Conservation (phyloP, 2,888 invertebrate genomes). For the Scrobipalpa atriplicella region DNA sequence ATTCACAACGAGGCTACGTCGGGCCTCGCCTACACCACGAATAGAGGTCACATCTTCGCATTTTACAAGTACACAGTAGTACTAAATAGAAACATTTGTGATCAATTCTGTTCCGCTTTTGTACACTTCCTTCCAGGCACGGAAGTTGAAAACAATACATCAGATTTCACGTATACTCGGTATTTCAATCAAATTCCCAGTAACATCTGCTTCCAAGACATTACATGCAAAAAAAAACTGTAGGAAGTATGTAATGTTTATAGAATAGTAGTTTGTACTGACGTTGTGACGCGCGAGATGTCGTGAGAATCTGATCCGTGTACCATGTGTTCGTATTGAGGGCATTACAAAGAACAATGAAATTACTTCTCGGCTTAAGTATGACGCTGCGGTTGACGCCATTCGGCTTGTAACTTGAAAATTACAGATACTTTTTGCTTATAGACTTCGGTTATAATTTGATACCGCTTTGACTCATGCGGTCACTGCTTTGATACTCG, state of each 20-base stretch:
- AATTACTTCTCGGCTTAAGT: slow-evolving; percentile 5
- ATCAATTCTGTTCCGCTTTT: not conserved
- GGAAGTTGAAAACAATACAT: not conserved
- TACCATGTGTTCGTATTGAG: not conserved
- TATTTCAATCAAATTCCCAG: not conserved
- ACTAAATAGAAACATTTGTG: no score
- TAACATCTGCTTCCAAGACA: not conserved
- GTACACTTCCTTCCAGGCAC: not conserved
- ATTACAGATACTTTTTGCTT: not conserved
- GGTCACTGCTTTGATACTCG: slow-evolving; percentile 3
- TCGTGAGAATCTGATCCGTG: slow-evolving; percentile 22
- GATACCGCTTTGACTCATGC: not conserved
- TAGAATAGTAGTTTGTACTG: no score
- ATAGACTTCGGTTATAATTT: not conserved
- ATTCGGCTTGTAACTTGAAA: not conserved
- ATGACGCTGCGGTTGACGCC: not conserved
- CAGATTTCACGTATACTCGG: not conserved
- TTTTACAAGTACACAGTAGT: not conserved
- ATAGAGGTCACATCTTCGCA: slow-evolving; percentile 38
- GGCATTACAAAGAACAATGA: slow-evolving; percentile 21
- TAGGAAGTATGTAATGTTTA: not conserved
- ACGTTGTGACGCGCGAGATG: slow-evolving; percentile 14
- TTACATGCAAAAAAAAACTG: not conserved
- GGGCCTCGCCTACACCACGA: slow-evolving; percentile 44
- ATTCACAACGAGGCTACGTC: slow-evolving; percentile 61